Conservation (phyloP, 1,140 invertebrate genomes). For the Psilanteris sp. region DNA sequence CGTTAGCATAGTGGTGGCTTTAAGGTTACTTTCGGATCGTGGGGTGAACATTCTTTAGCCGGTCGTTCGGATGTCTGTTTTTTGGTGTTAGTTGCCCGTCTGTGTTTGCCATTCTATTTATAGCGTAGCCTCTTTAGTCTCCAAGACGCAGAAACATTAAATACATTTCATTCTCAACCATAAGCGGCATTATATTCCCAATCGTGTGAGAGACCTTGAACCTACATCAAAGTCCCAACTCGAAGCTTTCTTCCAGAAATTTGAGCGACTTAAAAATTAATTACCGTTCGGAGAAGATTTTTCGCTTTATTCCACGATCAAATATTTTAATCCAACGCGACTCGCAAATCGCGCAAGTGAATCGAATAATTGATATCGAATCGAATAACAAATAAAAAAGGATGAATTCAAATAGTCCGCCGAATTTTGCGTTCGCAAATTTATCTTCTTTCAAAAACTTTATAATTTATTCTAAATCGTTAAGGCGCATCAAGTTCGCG, state of each 20-base stretch:
- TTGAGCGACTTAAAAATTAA: not conserved
- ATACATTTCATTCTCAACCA: constrained; percentile 57
- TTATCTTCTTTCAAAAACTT: too few species aligned
- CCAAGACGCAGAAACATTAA: constrained; percentile 59
- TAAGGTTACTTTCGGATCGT: constrained; percentile 63
- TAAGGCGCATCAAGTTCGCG: too few species aligned
- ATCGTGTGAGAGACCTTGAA: constrained; percentile 48
- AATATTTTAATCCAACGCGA: too few species aligned
- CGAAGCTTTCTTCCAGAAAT: constrained; percentile 10
- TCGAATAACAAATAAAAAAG: too few species aligned
- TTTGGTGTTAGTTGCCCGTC: constrained; percentile 71
- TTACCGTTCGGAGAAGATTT: too few species aligned
- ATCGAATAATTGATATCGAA: too few species aligned
- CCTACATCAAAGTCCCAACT: constrained; percentile 28
- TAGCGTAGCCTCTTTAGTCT: constrained; percentile 66
- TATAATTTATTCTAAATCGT: too few species aligned
- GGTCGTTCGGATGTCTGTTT: constrained; percentile 70
- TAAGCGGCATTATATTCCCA: constrained; percentile 55
- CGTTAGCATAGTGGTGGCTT: constrained; percentile 62
- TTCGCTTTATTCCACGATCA: too few species aligned
- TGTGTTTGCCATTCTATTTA: constrained; percentile 71
- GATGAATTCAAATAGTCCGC: too few species aligned
- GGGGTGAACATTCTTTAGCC: constrained; percentile 70
- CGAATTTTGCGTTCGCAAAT: too few species aligned
- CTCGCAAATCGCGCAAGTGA: too few species aligned